Evolutionary conservation across 2,797 vertebrate genomes (phyloP).

Genomic region (Spinibarbus caldwelli): DNA sequence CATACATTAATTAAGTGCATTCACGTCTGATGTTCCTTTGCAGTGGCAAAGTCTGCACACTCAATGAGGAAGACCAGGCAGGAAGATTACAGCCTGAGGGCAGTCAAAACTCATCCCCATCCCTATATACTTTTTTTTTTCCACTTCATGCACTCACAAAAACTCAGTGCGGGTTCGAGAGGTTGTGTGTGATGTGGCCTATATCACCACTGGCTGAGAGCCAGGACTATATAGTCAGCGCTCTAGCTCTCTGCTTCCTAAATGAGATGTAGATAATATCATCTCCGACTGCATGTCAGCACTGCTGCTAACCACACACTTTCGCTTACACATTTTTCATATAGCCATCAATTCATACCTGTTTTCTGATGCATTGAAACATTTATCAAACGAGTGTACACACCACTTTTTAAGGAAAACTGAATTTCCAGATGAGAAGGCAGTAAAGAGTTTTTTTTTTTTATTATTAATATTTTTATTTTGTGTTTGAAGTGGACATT

Average conservation of each 20-base stretch:
- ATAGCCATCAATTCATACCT: neutral
- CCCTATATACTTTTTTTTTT: slow-evolving; percentile 18
- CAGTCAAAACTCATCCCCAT: slow-evolving; percentile 22
- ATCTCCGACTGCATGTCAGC: slow-evolving; percentile 27
- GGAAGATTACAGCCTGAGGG: slow-evolving; percentile 52
- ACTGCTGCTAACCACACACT: slow-evolving; percentile 7
- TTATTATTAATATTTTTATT: too few species aligned
- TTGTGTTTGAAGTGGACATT: too few species aligned
- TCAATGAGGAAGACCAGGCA: slow-evolving; percentile 40
- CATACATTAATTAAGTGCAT: slow-evolving; percentile 58
- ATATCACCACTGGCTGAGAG: slow-evolving; percentile 16
- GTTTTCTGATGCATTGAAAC: neutral
- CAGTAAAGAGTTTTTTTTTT: too few species aligned
- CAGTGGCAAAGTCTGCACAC: slow-evolving; percentile 50
- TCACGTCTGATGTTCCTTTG: slow-evolving; percentile 57
- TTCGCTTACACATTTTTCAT: neutral
- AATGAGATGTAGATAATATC: slow-evolving; percentile 45
- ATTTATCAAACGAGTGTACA: too few species aligned
- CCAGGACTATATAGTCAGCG: neutral
- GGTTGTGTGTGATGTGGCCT: slow-evolving; percentile 3
- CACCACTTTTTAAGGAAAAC: too few species aligned
- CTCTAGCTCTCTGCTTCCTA: slow-evolving; percentile 38
- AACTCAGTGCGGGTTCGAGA: neutral
- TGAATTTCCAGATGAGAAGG: too few species aligned
- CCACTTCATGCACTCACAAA: slow-evolving; percentile 18